These are phyloP conservation scores for Orientallactaga sibirica DNA, from an alignment of 2,797 vertebrate genomes.

Conservation along the genomic window DNA sequence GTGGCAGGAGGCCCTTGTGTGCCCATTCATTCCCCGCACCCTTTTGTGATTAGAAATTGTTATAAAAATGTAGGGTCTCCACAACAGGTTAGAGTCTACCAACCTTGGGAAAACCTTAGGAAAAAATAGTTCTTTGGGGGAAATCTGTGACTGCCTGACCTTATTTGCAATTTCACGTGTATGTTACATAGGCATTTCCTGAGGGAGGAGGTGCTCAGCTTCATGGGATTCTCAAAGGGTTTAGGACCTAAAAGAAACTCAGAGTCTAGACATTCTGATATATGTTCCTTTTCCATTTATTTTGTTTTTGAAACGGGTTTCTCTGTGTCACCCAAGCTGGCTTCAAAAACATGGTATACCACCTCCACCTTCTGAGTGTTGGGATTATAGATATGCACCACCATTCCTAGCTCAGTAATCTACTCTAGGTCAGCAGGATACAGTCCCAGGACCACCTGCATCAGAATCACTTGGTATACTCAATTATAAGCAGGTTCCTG, in stretches of 20 bases:
- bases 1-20: no score
- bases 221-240: not conserved
- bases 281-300: not conserved
- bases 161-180: not conserved
- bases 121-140: not conserved
- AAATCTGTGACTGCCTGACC: not conserved
- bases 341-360: not conserved
- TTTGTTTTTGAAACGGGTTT: not conserved
- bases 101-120: not conserved
- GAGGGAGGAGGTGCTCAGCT: not conserved
- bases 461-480: constrained; percentile 27
- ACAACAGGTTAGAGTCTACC: not conserved
- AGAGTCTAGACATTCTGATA: not conserved
- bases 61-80: not conserved
- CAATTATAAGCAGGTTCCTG: not conserved
- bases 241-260: not conserved
- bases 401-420: not conserved
- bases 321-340: not conserved
- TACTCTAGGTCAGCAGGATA: not conserved
- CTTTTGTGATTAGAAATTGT: no score
- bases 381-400: not conserved
- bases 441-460: not conserved
- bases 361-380: not conserved
- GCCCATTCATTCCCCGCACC: no score
- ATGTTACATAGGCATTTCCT: not conserved